phyloP scores from a whole-genome alignment of 2,888 invertebrate genomes.

The Synanthedon vespiformis region DNA sequence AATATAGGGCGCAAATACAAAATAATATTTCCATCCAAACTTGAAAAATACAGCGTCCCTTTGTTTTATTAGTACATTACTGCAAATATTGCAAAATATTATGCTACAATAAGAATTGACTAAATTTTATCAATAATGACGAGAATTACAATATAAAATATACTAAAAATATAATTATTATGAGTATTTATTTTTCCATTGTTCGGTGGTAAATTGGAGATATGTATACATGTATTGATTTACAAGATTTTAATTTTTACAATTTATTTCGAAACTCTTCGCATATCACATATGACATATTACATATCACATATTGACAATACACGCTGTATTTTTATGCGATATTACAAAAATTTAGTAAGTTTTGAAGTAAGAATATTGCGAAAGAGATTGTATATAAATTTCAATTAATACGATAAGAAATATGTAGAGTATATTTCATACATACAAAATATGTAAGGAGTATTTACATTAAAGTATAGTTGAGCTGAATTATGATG shows the following conservation, averaged over 20 bases:
- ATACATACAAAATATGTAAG: too few species aligned
- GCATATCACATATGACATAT: too few species aligned
- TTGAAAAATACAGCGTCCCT: too few species aligned
- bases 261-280: background rate
- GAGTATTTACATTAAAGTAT: too few species aligned
- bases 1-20: too few species aligned
- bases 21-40: too few species aligned
- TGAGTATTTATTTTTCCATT: conserved; percentile 50
- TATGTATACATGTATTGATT: conserved; percentile 23
- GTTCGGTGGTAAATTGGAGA: conserved; percentile 52
- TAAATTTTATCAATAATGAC: conserved; percentile 40
- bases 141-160: conserved; percentile 26
- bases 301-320: too few species aligned
- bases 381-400: too few species aligned
- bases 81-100: conserved; percentile 7
- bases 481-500: too few species aligned
- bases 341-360: background rate
- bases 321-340: background rate
- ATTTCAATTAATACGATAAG: too few species aligned
- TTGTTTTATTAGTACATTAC: background rate
- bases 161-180: conserved; percentile 13
- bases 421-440: too few species aligned
- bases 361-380: too few species aligned
- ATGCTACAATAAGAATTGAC: conserved; percentile 37
- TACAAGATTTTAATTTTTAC: conserved; percentile 5